Evolutionary conservation across 2,888 invertebrate species (phyloP), one percentile per base, ranked within the genome.

Genomic region (Clitarchus hookeri): DNA sequence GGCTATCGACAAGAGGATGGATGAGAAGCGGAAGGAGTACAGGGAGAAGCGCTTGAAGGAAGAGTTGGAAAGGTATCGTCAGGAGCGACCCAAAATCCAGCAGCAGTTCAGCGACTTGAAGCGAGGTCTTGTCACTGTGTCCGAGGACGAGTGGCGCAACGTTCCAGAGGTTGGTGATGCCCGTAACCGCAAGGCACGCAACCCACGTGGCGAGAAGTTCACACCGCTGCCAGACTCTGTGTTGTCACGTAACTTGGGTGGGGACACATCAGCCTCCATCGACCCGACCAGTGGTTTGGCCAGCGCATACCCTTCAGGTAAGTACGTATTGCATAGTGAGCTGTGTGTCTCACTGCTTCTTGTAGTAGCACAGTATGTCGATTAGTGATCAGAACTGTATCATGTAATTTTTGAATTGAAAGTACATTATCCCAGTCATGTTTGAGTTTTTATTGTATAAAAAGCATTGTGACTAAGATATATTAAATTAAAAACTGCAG

Each of bases 151-250:
- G 90, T 99, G 99, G 99, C 95, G 97, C 85, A 97, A 96, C 84
- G 96, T 99, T 88, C 99, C 99, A 0, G 99, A 99, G 92, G 99
- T 99, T 0, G 99, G 99, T n/a, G 99, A 99, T 92, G 98, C 98
- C 13, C 94, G 99, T 88, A 99, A 99, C 91, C 95, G 98, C 86
- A 98, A 98, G 90, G 98, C 99, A 90, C 93, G 99, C 79, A 99
- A 99, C 92, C 97, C 99, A 0, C 93, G 98, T 85, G 95, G 97
- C 0, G 99, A 99, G 91, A 98, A 98, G 92, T 99, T 98, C 90
- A 99, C 99, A 0, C 99, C 99, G 0, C 92, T 99, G 84, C 99
- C 99, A 0, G 99, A 99, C 91, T 98, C 98, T 90, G 96, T 99
- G 6, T 91, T 99, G 80, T 95, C 98, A 0, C 93, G 95, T 90